Evolutionary conservation across 2,888 invertebrate species (phyloP).

Genomic region (Lycophotia porphyrea): DNA sequence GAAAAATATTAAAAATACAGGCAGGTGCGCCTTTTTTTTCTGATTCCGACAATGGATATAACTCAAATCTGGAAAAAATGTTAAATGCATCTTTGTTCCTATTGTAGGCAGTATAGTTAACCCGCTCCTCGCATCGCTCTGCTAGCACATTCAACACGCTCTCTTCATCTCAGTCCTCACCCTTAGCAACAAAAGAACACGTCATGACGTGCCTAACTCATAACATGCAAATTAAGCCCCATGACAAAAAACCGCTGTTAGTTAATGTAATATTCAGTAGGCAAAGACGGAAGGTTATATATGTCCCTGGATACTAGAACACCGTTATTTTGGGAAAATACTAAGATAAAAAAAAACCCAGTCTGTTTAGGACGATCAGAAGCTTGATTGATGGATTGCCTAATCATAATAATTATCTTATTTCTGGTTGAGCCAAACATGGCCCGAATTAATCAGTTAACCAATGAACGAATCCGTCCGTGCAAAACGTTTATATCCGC

Average conservation of each 20-base stretch:
- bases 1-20: slow-evolving; percentile 4
- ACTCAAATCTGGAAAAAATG: background rate
- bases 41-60: slow-evolving; percentile 5
- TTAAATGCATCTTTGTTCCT: background rate
- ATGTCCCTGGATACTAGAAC: background rate
- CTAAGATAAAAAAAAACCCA: background rate
- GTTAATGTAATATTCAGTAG: slow-evolving; percentile 88
- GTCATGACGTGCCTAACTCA: slow-evolving; percentile 76
- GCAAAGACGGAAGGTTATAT: slow-evolving; percentile 75
- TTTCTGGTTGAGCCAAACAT: background rate
- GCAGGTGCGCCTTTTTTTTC: slow-evolving; percentile 10
- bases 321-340: background rate
- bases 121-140: background rate
- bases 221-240: slow-evolving; percentile 86
- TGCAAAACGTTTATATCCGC: background rate
- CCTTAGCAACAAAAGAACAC: slow-evolving; percentile 37
- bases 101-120: background rate
- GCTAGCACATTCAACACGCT: background rate
- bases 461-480: background rate
- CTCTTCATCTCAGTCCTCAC: background rate
- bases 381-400: background rate
- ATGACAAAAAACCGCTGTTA: slow-evolving; percentile 80
- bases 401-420: background rate
- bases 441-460: background rate
- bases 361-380: background rate